Evolutionary conservation across 2,888 invertebrate genomes (phyloP).

Genomic region (Seira musarum): DNA sequence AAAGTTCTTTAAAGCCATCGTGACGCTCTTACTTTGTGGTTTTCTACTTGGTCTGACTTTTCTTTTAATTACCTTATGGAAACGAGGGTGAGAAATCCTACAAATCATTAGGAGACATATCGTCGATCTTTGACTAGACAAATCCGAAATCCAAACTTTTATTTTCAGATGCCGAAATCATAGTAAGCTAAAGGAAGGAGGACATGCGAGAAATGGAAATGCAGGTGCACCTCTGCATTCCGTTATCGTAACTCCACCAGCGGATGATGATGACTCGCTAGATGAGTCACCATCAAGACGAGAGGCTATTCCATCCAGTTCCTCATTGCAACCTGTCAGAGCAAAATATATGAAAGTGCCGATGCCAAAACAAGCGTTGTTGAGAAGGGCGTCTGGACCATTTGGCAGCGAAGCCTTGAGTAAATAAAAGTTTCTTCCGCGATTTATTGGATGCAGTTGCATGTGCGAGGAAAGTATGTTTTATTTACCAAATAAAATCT

Average conservation of each 20-base stretch:
- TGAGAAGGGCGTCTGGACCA: conserved; percentile 43
- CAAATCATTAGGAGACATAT: not conserved
- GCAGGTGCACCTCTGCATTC: conserved; percentile 36
- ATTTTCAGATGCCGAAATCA: conserved; percentile 40
- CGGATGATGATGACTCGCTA: conserved; percentile 9
- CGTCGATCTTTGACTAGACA: not conserved
- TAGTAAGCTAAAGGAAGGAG: conserved; percentile 21
- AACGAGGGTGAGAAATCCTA: conserved; percentile 37
- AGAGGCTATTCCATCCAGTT: conserved; percentile 22
- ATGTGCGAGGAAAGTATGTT: too few species aligned
- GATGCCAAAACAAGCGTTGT: conserved; percentile 31
- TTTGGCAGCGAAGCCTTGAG: conserved; percentile 54
- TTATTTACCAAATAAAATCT: too few species aligned
- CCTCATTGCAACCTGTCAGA: conserved; percentile 27
- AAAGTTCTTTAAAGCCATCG: conserved; percentile 51
- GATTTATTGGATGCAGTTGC: not conserved
- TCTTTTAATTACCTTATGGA: conserved; percentile 37
- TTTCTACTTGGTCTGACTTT: conserved; percentile 38
- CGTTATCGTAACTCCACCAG: conserved; percentile 46
- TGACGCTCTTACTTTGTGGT: conserved; percentile 40
- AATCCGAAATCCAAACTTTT: not conserved
- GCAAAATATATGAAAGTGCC: conserved; percentile 43
- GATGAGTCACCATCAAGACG: not conserved
- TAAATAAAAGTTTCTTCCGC: conserved; percentile 11
- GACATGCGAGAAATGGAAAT: conserved; percentile 17